phyloP scores from a whole-genome alignment of 2,113 vertebrate genomes.

The Sinosuthora webbiana region DNA sequence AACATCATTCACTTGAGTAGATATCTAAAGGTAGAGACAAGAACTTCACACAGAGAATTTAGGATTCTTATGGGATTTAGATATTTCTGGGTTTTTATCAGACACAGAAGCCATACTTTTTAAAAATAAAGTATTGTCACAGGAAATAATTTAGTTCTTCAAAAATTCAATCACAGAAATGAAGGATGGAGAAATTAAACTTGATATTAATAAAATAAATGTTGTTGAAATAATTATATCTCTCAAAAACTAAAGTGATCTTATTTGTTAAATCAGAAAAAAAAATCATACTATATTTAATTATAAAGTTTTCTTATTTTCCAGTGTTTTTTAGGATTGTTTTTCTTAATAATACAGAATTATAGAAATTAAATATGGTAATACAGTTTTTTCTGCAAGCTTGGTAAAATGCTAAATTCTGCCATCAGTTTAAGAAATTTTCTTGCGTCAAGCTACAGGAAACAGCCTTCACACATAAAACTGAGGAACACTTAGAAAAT shows the following conservation, averaged over 20 bases:
- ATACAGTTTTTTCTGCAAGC: background rate
- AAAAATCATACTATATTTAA: background rate
- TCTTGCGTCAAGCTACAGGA: background rate
- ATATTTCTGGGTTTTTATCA: background rate
- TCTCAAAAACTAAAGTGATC: background rate
- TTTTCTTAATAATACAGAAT: background rate
- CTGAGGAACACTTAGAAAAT: background rate
- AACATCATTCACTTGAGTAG: background rate
- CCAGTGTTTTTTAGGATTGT: background rate
- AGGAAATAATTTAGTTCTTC: background rate
- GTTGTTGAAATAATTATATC: background rate
- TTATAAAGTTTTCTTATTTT: background rate
- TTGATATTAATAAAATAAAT: background rate
- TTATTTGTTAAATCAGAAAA: background rate
- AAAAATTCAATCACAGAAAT: background rate
- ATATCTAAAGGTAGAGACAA: background rate
- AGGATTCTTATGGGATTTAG: background rate
- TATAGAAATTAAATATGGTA: background rate
- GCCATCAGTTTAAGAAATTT: background rate
- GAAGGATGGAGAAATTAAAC: background rate
- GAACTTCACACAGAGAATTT: background rate
- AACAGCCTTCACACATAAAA: background rate
- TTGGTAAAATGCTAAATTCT: background rate
- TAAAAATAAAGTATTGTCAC: background rate
- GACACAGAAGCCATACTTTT: background rate